These are phyloP conservation scores for Scolanthus callimorphus DNA, from an alignment of 92 coral and sea anemone species.

Conservation along the genomic window DNA sequence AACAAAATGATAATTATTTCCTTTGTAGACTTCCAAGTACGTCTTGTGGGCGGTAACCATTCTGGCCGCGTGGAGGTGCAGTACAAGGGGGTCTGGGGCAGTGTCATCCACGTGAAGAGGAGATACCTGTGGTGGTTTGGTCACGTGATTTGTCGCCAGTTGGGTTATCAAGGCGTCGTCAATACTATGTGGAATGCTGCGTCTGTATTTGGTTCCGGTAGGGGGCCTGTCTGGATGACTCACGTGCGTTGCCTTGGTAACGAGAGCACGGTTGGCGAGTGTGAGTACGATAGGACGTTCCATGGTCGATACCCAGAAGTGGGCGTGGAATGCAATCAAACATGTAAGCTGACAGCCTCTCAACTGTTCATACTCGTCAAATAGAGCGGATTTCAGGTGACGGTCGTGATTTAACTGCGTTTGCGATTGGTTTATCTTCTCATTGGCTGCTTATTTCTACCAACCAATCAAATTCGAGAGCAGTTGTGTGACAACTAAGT, in stretches of 20 bases:
- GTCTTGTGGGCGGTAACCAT: slow-evolving; percentile 26
- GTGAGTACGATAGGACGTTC: slow-evolving; percentile 19
- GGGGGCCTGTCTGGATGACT: slow-evolving; percentile 48
- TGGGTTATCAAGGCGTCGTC: slow-evolving; percentile 19
- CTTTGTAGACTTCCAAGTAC: slow-evolving; percentile 21
- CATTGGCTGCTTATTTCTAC: too few relatives aligned
- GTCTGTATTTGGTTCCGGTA: slow-evolving; percentile 27
- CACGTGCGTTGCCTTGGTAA: slow-evolving; percentile 42
- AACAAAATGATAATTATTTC: too few relatives aligned
- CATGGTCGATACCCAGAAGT: slow-evolving; percentile 25
- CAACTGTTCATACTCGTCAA: too few relatives aligned
- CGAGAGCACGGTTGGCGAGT: slow-evolving; percentile 22
- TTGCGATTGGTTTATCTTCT: too few relatives aligned
- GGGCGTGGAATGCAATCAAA: slow-evolving; percentile 24
- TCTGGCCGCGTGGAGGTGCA: slow-evolving; percentile 41
- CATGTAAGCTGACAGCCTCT: too few relatives aligned
- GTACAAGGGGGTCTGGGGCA: slow-evolving; percentile 45
- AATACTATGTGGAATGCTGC: slow-evolving; percentile 20
- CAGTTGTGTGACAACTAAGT: too few relatives aligned
- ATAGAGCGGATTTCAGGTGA: too few relatives aligned
- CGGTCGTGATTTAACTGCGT: too few relatives aligned
- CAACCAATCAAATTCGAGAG: too few relatives aligned
- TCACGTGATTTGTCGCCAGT: slow-evolving; percentile 36
- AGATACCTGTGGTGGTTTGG: slow-evolving; percentile 10
- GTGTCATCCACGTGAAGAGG: slow-evolving; percentile 30